Conservation (phyloP, 2,113 vertebrate species). For the Hippocampus abdominalis region DNA sequence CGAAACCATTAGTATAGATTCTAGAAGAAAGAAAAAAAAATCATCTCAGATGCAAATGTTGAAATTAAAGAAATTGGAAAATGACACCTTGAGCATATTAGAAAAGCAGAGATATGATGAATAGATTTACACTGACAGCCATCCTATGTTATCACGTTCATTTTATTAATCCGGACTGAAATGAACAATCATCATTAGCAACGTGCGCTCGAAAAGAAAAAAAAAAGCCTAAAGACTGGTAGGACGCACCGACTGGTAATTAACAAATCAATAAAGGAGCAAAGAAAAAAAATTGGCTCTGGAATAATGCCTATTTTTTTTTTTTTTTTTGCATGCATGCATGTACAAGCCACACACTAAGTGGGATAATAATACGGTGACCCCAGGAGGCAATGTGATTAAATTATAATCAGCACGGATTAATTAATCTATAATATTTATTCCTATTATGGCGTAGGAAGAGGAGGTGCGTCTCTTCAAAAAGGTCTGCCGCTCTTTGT, state of each 20-base stretch:
- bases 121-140: background rate
- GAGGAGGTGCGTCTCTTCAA: constrained; percentile 82
- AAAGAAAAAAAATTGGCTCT: constrained; percentile 51
- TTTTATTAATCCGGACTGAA: background rate
- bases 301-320: constrained; percentile 52
- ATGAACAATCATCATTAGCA: background rate
- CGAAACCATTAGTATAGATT: background rate
- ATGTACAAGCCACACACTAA: constrained; percentile 75
- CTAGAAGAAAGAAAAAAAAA: background rate
- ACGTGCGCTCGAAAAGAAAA: constrained; percentile 8
- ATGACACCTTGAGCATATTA: background rate
- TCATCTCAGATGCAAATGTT: background rate
- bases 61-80: background rate
- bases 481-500: constrained; percentile 86
- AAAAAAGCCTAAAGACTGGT: constrained; percentile 45
- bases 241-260: constrained; percentile 56
- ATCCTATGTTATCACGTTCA: background rate
- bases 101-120: background rate
- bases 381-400: constrained; percentile 88
- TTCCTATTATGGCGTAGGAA: constrained; percentile 87
- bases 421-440: constrained; percentile 99
- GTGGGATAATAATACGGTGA: constrained; percentile 83
- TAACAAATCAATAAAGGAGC: constrained; percentile 63
- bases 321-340: constrained; percentile 27
- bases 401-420: constrained; percentile 98